These are phyloP conservation scores for Nesoenas mayeri DNA, from an alignment of 2,113 vertebrate genomes.

Conservation along the genomic window DNA sequence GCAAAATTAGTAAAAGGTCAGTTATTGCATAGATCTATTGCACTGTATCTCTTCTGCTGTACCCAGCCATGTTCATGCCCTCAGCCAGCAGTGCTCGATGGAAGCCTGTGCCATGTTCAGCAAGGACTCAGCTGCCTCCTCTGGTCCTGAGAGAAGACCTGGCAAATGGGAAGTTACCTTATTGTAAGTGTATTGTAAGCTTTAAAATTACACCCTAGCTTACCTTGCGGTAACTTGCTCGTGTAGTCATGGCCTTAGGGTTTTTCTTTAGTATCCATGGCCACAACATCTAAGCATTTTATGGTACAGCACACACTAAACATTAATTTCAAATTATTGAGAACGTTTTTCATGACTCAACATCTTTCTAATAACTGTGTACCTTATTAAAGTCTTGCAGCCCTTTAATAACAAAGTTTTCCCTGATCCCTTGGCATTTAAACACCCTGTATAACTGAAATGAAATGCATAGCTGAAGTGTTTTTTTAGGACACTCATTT, in stretches of 20 bases:
- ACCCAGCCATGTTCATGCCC: neutral
- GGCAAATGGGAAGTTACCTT: conserved; percentile 20
- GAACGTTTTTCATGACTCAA: conserved; percentile 61
- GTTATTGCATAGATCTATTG: neutral
- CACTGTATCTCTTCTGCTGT: neutral
- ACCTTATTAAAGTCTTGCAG: conserved; percentile 50
- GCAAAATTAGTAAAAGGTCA: neutral
- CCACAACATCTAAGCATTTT: conserved; percentile 55
- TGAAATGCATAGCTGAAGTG: conserved; percentile 35
- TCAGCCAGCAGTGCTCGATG: neutral
- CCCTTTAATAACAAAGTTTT: conserved; percentile 54
- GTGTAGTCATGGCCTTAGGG: conserved; percentile 33
- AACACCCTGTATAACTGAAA: conserved; percentile 18
- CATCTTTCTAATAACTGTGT: conserved; percentile 49
- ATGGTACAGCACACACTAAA: conserved; percentile 33
- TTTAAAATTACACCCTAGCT: conserved; percentile 28
- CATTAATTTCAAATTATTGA: conserved; percentile 68
- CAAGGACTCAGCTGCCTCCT: neutral
- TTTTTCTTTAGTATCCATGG: conserved; percentile 51
- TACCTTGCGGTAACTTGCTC: conserved; percentile 59
- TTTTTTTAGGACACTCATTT: conserved; percentile 37
- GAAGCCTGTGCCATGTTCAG: neutral
- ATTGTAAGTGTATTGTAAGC: neutral
- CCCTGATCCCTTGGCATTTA: conserved; percentile 45
- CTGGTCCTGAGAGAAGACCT: neutral